These are phyloP conservation scores for Enoplosus armatus DNA, from an alignment of 2,797 vertebrate genomes.

Conservation along the genomic window DNA sequence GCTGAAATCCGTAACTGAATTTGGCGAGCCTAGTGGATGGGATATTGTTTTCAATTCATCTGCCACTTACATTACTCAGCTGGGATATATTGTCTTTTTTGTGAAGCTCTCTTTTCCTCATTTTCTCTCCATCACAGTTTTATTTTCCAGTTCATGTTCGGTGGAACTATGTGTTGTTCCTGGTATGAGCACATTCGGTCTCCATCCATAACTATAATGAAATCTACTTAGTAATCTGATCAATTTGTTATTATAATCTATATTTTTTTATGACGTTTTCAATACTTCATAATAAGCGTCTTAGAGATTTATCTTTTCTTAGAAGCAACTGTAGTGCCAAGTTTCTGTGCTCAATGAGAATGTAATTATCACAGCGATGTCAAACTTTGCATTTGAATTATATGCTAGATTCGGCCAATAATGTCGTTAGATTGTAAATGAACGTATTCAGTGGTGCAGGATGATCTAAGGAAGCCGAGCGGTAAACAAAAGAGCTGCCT, in stretches of 20 bases:
- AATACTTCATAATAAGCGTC: constrained; percentile 8
- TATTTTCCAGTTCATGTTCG: constrained; percentile 47
- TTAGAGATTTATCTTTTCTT: constrained; percentile 26
- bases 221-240: constrained; percentile 37
- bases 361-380: constrained; percentile 7
- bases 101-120: constrained; percentile 50
- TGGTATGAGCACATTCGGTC: constrained; percentile 22
- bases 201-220: constrained; percentile 36
- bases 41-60: constrained; percentile 81
- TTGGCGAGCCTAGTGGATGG: constrained; percentile 63
- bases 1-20: constrained; percentile 73
- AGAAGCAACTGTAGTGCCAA: not conserved
- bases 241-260: constrained; percentile 32
- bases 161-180: constrained; percentile 50
- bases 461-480: not conserved
- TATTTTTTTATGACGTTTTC: constrained; percentile 9
- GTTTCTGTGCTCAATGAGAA: constrained; percentile 22
- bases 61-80: constrained; percentile 79
- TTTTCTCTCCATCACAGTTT: constrained; percentile 55
- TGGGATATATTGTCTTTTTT: constrained; percentile 69
- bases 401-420: not conserved
- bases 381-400: constrained; percentile 5
- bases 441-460: not conserved
- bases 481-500: not conserved
- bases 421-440: not conserved